phyloP scores from a whole-genome alignment of 2,113 vertebrate genomes.

The Andinoacara biseriatus region DNA sequence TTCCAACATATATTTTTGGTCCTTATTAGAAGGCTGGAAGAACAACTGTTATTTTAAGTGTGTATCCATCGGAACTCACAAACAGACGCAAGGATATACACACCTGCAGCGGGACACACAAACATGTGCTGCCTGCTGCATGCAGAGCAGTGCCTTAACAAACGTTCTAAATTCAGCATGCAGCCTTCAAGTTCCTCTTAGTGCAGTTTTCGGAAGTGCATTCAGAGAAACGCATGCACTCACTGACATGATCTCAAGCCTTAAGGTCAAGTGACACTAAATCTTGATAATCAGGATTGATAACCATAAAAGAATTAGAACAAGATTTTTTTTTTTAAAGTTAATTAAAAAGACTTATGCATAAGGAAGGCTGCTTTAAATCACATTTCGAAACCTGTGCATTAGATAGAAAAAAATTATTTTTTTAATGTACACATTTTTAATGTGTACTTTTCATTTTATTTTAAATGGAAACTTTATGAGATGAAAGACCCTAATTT shows the following conservation, averaged over 20 bases:
- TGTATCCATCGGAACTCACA: neutral
- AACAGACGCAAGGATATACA: neutral
- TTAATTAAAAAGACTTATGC: neutral
- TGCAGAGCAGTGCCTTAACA: slow-evolving; percentile 13
- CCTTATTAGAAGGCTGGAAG: slow-evolving; percentile 26
- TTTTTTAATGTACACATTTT: neutral
- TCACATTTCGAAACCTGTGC: neutral
- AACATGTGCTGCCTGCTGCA: slow-evolving; percentile 10
- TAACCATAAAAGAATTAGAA: neutral
- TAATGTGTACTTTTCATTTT: neutral
- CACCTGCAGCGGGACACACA: slow-evolving; percentile 14
- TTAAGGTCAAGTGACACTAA: neutral
- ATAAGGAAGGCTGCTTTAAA: neutral
- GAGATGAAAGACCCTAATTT: neutral
- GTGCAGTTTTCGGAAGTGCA: slow-evolving; percentile 23
- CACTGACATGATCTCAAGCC: slow-evolving; percentile 38
- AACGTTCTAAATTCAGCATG: slow-evolving; percentile 16
- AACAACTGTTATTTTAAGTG: slow-evolving; percentile 47
- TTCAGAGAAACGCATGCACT: slow-evolving; percentile 23
- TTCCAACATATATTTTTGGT: slow-evolving; percentile 33
- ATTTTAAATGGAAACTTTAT: neutral
- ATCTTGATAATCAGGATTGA: slow-evolving; percentile 26
- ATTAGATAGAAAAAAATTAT: neutral
- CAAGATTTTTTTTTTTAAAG: neutral
- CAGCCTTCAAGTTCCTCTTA: slow-evolving; percentile 26